Evolutionary conservation across 2,888 invertebrate species (phyloP).

Genomic region (Ectemnius lituratus): DNA sequence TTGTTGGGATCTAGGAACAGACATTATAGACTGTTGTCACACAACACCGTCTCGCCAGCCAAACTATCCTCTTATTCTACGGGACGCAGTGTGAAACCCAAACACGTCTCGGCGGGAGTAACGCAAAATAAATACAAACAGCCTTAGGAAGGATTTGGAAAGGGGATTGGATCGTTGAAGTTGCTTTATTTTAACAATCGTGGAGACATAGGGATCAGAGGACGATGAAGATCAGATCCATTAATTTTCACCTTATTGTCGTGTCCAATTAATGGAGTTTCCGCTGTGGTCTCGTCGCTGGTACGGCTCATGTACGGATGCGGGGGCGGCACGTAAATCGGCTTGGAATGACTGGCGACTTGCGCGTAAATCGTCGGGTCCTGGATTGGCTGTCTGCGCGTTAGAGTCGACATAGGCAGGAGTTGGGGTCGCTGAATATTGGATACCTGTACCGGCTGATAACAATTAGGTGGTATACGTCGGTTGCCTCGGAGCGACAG

Average conservation of each 20-base stretch:
- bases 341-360: slow-evolving; percentile 71
- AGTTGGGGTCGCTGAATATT: slow-evolving; percentile 71
- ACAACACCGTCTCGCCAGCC: too few relatives aligned
- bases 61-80: too few relatives aligned
- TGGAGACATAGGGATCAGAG: background rate
- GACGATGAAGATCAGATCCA: slow-evolving; percentile 3
- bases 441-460: slow-evolving; percentile 72
- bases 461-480: slow-evolving; percentile 74
- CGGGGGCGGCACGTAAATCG: slow-evolving; percentile 74
- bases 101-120: too few relatives aligned
- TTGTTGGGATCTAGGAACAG: slow-evolving; percentile 72
- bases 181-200: background rate
- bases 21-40: background rate
- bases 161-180: background rate
- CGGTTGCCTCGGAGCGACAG: slow-evolving; percentile 70
- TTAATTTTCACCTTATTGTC: slow-evolving; percentile 71
- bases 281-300: slow-evolving; percentile 72
- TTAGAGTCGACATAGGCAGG: slow-evolving; percentile 74
- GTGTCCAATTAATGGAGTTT: slow-evolving; percentile 75
- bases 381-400: slow-evolving; percentile 69
- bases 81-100: too few relatives aligned
- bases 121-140: too few relatives aligned
- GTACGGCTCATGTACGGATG: slow-evolving; percentile 70
- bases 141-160: background rate
- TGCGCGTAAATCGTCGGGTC: slow-evolving; percentile 74